These are phyloP conservation scores for Hypomecis atomaria DNA, from an alignment of 2,888 invertebrate species.

Conservation along the genomic window DNA sequence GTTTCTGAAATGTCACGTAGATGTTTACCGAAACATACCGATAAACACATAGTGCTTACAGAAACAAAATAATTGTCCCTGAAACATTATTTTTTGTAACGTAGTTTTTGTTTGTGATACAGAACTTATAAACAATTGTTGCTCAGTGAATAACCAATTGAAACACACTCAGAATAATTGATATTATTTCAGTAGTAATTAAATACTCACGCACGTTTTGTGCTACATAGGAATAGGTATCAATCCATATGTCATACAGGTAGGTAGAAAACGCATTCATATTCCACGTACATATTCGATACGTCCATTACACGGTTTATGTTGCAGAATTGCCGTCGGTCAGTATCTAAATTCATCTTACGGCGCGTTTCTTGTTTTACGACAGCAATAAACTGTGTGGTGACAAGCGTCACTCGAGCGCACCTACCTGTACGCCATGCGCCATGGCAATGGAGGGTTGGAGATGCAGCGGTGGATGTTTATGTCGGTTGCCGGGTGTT, in stretches of 20 bases:
- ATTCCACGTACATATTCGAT: slow-evolving; percentile 31
- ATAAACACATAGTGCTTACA: too few species aligned
- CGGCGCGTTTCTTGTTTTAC: slow-evolving; percentile 60
- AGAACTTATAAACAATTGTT: too few species aligned
- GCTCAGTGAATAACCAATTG: too few species aligned
- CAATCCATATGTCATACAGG: background rate
- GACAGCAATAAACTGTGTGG: slow-evolving; percentile 66
- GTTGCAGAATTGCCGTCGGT: slow-evolving; percentile 47
- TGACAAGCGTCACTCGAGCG: slow-evolving; percentile 56
- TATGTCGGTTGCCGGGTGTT: slow-evolving; percentile 8
- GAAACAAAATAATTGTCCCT: too few species aligned
- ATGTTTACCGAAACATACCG: too few species aligned
- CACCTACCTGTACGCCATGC: slow-evolving; percentile 25
- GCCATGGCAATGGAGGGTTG: slow-evolving; percentile 6
- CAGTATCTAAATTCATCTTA: slow-evolving; percentile 57
- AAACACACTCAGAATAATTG: too few species aligned
- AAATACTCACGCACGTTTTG: too few species aligned
- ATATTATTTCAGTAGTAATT: too few species aligned
- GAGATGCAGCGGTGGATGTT: slow-evolving; percentile 2
- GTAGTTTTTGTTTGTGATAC: too few species aligned
- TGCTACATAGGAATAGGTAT: too few species aligned
- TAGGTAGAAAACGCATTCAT: slow-evolving; percentile 26
- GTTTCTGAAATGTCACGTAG: too few species aligned
- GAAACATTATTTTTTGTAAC: too few species aligned
- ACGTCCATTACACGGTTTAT: slow-evolving; percentile 39